Evolutionary conservation across 2,113 vertebrate species (phyloP), one percentile per base, ranked within the genome.

Genomic region (Otus sunia): DNA sequence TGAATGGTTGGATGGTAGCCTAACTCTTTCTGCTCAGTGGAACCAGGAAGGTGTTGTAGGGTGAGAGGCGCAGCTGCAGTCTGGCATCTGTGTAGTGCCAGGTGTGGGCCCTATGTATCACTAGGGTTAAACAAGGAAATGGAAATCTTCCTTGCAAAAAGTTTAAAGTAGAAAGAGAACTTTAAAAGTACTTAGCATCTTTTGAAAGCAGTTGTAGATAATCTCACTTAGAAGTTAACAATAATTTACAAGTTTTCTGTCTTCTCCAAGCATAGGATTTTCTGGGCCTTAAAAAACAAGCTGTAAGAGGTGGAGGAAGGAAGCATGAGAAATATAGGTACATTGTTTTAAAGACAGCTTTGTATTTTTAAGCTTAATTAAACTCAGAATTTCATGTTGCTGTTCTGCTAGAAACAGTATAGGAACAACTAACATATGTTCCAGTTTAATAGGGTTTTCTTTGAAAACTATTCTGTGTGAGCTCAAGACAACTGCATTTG

Each of bases 361-460:
- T 86, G 10, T 67, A 47, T 6, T 88, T 72, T 72, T 52, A 60
- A 75, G 41, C 25, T 62, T 71, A 73, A 67, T 90, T 86, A 58
- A 83, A 67, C 26, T 53, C 16, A 30, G 72, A 91, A 64, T 78
- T 55, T 94, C 21, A 18, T 63, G 18, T 60, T 1, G 3, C 39
- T 66, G 2, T 63, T 89, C 55, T 60, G 53, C 58, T 90, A 30
- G 39, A 64, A 89, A 64, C 56, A 30, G 18, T 72, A 4, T 27
- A 59, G 81, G 37, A 74, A 64, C 0, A 2, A 10, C 41, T 64
- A 68, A 49, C 0, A 0, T 12, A 14, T 29, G 3, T 69, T 80
- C 15, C n/a, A 30, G 19, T 64, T 88, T 43, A 62, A 18, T 73
- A n/a, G 10, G 5, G 8, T 80, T 91, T 88, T 25, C 15, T 83